Conservation (phyloP, 2,797 vertebrate species). For the Tympanoctomys barrerae region DNA sequence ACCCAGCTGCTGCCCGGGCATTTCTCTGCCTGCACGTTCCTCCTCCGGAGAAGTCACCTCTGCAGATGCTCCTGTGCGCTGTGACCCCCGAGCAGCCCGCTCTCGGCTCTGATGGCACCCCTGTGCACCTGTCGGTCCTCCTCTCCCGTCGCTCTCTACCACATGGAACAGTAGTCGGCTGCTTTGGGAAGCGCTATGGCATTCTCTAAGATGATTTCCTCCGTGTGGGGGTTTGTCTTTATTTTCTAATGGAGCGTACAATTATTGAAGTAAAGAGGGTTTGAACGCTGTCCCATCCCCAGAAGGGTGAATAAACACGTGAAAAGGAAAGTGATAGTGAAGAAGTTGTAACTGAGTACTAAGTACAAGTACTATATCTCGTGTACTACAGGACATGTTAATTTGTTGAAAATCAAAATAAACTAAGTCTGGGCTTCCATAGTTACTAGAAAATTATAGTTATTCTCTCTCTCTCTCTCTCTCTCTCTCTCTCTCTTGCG, state of each 20-base stretch:
- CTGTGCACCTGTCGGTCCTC: neutral
- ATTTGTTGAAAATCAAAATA: constrained; percentile 22
- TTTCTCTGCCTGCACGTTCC: rapidly evolving
- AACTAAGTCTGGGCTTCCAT: neutral
- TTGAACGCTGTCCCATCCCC: neutral
- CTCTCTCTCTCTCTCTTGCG: neutral
- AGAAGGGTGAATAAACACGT: neutral
- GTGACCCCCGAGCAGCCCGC: neutral
- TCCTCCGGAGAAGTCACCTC: neutral
- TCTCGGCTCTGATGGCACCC: neutral
- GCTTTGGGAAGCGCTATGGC: neutral
- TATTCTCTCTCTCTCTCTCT: neutral
- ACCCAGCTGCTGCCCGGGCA: neutral
- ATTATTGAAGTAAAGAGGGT: neutral
- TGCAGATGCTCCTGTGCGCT: rapidly evolving
- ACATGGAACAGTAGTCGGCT: neutral
- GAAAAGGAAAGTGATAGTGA: neutral
- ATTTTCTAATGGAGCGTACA: neutral
- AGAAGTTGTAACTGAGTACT: neutral
- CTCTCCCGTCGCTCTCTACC: neutral
- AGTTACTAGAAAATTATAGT: neutral
- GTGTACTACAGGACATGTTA: neutral
- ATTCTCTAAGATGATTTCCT: neutral
- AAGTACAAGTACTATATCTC: neutral
- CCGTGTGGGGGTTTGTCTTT: neutral